phyloP scores from a whole-genome alignment of 1,140 invertebrate species.

The Andrena cerasifolii region DNA sequence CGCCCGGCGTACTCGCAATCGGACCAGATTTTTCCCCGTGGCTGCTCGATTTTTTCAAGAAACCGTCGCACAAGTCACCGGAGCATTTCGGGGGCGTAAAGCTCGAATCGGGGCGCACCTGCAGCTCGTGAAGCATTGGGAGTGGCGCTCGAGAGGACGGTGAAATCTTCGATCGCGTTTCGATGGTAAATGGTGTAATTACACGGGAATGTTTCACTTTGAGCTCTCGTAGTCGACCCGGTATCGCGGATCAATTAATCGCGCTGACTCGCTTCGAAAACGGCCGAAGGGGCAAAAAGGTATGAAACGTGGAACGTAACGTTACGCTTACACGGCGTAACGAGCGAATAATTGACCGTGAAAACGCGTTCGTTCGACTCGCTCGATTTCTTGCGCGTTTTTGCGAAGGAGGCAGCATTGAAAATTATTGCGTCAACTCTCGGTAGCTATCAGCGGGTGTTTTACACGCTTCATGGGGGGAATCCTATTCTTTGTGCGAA shows the following conservation, averaged over 20 bases:
- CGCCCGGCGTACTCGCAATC: conserved; percentile 12
- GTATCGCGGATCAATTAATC: neutral
- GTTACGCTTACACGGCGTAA: neutral
- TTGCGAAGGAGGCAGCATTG: neutral
- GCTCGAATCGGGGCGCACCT: neutral
- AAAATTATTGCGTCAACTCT: neutral
- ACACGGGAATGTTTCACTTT: neutral
- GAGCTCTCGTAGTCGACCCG: neutral
- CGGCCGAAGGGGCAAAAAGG: neutral
- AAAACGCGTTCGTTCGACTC: conserved; percentile 14
- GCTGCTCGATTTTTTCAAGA: neutral
- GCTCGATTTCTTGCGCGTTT: neutral
- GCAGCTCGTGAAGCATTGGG: neutral
- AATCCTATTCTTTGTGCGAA: no score
- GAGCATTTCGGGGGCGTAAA: neutral
- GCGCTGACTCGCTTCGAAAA: neutral
- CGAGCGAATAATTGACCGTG: conserved; percentile 23
- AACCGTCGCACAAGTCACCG: neutral
- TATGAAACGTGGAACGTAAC: neutral
- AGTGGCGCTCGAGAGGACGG: no score
- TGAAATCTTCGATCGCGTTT: neutral
- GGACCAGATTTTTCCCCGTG: neutral
- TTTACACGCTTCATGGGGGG: no score
- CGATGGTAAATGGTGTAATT: neutral
- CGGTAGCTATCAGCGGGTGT: no score